Percentiles rank a stretch among this genome's conserved stretches.
phyloP scores from a whole-genome alignment of 2,888 invertebrate species.

The Orthosia incerta region DNA sequence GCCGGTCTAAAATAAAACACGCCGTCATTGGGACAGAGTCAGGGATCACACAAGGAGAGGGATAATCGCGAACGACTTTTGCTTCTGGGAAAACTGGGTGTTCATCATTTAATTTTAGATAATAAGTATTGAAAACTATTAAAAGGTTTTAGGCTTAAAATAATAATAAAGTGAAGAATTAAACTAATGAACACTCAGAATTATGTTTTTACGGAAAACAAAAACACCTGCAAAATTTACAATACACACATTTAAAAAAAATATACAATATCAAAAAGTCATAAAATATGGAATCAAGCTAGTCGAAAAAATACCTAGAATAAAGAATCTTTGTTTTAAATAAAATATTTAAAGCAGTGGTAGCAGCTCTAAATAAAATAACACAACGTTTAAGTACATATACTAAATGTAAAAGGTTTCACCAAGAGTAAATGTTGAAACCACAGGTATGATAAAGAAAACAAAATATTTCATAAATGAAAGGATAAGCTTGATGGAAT shows the following conservation, averaged over 20 bases:
- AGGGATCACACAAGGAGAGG: slow-evolving; percentile 74
- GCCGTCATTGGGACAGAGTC: slow-evolving; percentile 84
- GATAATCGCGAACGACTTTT: slow-evolving; percentile 62
- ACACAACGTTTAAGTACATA: slow-evolving; percentile 46
- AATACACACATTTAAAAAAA: slow-evolving; percentile 61
- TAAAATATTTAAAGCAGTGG: slow-evolving; percentile 68
- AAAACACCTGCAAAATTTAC: slow-evolving; percentile 63
- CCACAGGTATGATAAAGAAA: slow-evolving; percentile 56
- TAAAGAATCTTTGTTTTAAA: slow-evolving; percentile 42
- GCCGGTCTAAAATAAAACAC: slow-evolving; percentile 91
- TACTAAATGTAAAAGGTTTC: slow-evolving; percentile 56
- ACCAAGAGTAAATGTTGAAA: slow-evolving; percentile 51
- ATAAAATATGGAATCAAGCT: slow-evolving; percentile 57
- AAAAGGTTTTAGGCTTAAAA: background rate
- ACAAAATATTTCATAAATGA: slow-evolving; percentile 56
- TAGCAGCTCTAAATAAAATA: slow-evolving; percentile 67
- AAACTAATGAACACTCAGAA: slow-evolving; percentile 45
- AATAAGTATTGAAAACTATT: background rate
- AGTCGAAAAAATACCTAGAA: slow-evolving; percentile 61
- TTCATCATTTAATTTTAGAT: slow-evolving; percentile 48
- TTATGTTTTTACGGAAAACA: slow-evolving; percentile 39
- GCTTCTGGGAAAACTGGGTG: slow-evolving; percentile 59
- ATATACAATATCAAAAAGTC: slow-evolving; percentile 50
- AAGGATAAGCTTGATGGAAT: slow-evolving; percentile 69
- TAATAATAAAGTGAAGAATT: background rate